A percentile compares a stretch with the other conserved stretches of the same genome.
Evolutionary conservation across 2,888 invertebrate genomes (phyloP).

Genomic region (Stictocephala bisonia): DNA sequence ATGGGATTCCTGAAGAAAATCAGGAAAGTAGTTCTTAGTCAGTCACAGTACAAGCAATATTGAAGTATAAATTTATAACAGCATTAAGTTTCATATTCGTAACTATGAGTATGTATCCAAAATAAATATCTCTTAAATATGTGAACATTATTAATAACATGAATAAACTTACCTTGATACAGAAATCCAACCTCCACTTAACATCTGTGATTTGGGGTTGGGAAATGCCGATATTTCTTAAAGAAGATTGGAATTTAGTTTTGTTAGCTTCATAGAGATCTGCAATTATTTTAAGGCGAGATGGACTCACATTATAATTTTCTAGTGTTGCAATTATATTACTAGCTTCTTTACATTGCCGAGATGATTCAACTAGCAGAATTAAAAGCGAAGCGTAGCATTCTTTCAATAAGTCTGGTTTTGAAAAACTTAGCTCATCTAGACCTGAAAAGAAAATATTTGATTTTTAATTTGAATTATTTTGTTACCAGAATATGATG

Average conservation of each 20-base stretch:
- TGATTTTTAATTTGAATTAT: too few species aligned
- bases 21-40: too few species aligned
- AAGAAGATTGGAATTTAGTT: constrained; percentile 15
- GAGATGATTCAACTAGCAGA: constrained; percentile 45
- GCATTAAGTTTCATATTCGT: too few species aligned
- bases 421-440: constrained; percentile 35
- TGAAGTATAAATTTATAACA: too few species aligned
- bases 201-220: constrained; percentile 40
- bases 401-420: constrained; percentile 46
- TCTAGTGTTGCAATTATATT: constrained; percentile 35
- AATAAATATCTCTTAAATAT: too few species aligned
- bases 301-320: constrained; percentile 39
- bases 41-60: too few species aligned
- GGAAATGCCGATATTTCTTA: constrained; percentile 19
- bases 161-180: constrained; percentile 37
- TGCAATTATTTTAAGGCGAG: constrained; percentile 23
- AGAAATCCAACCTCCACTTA: constrained; percentile 47
- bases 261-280: constrained; percentile 41
- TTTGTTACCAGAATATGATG: too few species aligned
- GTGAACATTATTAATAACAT: too few species aligned
- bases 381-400: constrained; percentile 43
- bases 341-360: constrained; percentile 38
- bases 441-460: constrained; percentile 30
- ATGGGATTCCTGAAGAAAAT: too few species aligned
- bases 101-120: too few species aligned